Evolutionary conservation across 2,888 invertebrate genomes (phyloP), one percentile per base, ranked within the genome.

Genomic region (Hyles lineata): DNA sequence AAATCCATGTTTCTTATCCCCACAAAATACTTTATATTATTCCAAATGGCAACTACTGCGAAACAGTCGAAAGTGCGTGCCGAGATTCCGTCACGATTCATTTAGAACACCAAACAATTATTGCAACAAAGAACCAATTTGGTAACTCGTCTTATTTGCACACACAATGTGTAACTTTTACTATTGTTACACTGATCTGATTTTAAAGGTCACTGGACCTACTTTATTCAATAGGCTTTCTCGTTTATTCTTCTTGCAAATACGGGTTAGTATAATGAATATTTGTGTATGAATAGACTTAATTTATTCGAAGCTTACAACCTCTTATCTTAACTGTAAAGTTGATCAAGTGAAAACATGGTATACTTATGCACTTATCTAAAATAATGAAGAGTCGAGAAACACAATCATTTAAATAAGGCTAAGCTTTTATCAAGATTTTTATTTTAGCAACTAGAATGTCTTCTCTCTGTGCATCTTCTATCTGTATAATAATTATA

Each of bases 111-210:
- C 21, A 62, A 55, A 35, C 2, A 71, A 73, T 63, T 60, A 76
- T 76, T 50, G 61, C 23, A 32, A 50, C 55, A 70, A 50, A 77
- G 74, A 76, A 29, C 77, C 50, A 63, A 76, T 74, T 43, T 35
- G 9, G 59, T 43, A 58, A 71, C 60, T 43, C 32, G 3, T 58
- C 6, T 70, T 75, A 55, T 55, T 72, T 76, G 73, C 52, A 50
- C 17, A n/a, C 58, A 67, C 63, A 63, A 63, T 63, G 62, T 35
- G 5, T 58, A 17, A 25, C 72, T 67, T 67, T 43, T 58, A 43
- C 58, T 58, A 52, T 72, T 59, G 67, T 59, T 58, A 67, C 29
- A 43, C 32, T 55, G 23, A 58, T 43, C 35, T 32, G 63, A 23
- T 43, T 72, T 72, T 35, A 62, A 70, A 63, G n/a, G 32, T 67